A percentile compares a stretch with the other conserved stretches of the same genome.
Evolutionary conservation across 2,797 vertebrate genomes (phyloP).

Genomic region (Orestias chungarensis): DNA sequence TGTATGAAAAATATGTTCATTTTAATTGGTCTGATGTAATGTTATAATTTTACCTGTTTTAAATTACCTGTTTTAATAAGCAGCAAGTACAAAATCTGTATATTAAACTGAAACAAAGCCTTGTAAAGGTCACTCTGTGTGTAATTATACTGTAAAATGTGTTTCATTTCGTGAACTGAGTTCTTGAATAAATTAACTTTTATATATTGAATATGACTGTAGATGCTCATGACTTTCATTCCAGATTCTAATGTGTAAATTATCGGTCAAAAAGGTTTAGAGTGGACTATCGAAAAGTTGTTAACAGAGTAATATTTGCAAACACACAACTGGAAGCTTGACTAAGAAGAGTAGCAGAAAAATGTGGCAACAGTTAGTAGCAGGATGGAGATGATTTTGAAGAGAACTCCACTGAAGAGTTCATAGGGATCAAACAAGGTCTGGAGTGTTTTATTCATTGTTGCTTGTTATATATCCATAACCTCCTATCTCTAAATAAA

Average conservation of each 20-base stretch:
- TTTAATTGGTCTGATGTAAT: neutral
- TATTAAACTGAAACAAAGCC: neutral
- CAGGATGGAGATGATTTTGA: neutral
- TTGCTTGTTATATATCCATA: neutral
- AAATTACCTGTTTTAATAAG: too few relatives aligned
- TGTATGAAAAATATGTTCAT: neutral
- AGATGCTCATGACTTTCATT: too few relatives aligned
- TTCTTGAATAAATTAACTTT: neutral
- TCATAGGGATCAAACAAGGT: neutral
- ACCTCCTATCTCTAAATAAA: neutral
- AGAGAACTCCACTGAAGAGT: neutral
- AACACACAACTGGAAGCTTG: neutral
- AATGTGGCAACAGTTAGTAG: neutral
- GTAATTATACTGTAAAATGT: too few relatives aligned
- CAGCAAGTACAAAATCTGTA: neutral
- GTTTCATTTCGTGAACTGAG: neutral
- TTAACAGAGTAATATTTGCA: neutral
- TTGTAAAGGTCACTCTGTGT: too few relatives aligned
- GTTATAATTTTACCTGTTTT: too few relatives aligned
- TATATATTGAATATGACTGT: neutral
- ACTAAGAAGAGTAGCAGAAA: neutral
- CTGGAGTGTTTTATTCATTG: neutral
- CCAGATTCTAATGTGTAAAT: too few relatives aligned
- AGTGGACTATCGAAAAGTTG: neutral
- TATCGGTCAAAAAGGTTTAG: neutral